Conservation (phyloP, 2,797 vertebrate species). For the Lates japonicus region DNA sequence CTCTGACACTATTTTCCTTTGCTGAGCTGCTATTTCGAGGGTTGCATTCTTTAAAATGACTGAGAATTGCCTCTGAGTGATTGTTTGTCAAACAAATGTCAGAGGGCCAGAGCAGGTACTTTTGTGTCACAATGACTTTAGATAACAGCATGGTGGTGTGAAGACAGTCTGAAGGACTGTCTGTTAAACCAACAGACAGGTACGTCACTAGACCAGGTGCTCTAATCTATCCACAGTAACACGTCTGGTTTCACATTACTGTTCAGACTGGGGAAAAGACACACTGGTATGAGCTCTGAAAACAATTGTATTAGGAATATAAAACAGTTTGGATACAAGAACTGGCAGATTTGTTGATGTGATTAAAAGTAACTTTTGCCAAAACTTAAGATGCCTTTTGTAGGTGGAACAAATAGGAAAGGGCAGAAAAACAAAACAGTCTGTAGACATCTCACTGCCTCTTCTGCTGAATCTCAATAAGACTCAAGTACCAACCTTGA, state of each 20-base stretch:
- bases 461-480: neutral
- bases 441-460: slow-evolving; percentile 5
- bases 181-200: slow-evolving; percentile 27
- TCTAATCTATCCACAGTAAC: slow-evolving; percentile 45
- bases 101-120: slow-evolving; percentile 23
- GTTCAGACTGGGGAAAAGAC: slow-evolving; percentile 22
- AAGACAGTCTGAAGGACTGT: slow-evolving; percentile 17
- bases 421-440: slow-evolving; percentile 17
- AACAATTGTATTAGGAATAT: slow-evolving; percentile 38
- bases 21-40: slow-evolving; percentile 14
- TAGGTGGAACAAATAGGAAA: slow-evolving; percentile 29
- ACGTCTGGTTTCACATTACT: slow-evolving; percentile 39
- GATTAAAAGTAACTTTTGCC: slow-evolving; percentile 50
- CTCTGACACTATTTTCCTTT: slow-evolving; percentile 35
- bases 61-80: slow-evolving; percentile 37
- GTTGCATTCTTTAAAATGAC: slow-evolving; percentile 37
- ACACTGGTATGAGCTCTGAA: slow-evolving; percentile 7
- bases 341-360: slow-evolving; percentile 42
- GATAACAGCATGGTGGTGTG: slow-evolving; percentile 13
- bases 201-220: slow-evolving; percentile 18
- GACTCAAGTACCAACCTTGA: neutral
- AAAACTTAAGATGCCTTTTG: slow-evolving; percentile 31
- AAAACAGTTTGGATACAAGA: slow-evolving; percentile 40
- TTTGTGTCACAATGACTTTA: slow-evolving; percentile 37
- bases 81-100: slow-evolving; percentile 41